Evolutionary conservation across 2,888 invertebrate species (phyloP), one percentile per base, ranked within the genome.

Genomic region (Hydriomena furcata): DNA sequence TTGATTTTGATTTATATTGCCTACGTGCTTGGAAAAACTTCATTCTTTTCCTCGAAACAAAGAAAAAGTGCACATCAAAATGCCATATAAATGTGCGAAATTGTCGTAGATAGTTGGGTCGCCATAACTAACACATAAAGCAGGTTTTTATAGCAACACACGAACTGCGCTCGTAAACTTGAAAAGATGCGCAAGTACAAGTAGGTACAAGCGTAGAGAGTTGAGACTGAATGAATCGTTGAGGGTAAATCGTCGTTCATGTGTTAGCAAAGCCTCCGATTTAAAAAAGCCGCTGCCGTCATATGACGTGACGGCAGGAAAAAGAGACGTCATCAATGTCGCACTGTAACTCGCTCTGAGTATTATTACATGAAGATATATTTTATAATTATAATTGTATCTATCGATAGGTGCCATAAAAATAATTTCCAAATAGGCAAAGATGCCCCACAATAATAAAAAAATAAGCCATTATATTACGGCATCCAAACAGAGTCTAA

Each of bases 161-260:
- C 61, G 71, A 76, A 77, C 70, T 65, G 60, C 42, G 70, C 59
- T 77, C 78, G 69, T 82, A 79, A 81, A 80, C 68, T 68, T 61
- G 62, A 68, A 69, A 70, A 75, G 67, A 74, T 71, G 71, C 66
- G 68, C 64, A 63, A 71, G 60, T 66, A 71, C 66, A 58, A 58
- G 68, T 64, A 63, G 70, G 60, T 66, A 71, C 66, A 58, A 58
- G 55, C 56, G 50, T 57, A 21, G 17, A 17, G 10, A 25, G 17
- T 21, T 1, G 13, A 46, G 12, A 50, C 53, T 66, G 65, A 71
- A 65, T 68, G 63, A 70, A 71, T 66, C 42, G 59, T 60, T 35
- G 52, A 58, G 60, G 61, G 34, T 11, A 23, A 42, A 31, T 42
- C 20, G 13, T 42, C 11, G 6, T 34, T 40, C 11, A 52, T 35